A percentile compares a stretch with the other conserved stretches of the same genome.
These are phyloP conservation scores for Mythimna impura DNA, from an alignment of 2,888 invertebrate species.

Conservation along the genomic window DNA sequence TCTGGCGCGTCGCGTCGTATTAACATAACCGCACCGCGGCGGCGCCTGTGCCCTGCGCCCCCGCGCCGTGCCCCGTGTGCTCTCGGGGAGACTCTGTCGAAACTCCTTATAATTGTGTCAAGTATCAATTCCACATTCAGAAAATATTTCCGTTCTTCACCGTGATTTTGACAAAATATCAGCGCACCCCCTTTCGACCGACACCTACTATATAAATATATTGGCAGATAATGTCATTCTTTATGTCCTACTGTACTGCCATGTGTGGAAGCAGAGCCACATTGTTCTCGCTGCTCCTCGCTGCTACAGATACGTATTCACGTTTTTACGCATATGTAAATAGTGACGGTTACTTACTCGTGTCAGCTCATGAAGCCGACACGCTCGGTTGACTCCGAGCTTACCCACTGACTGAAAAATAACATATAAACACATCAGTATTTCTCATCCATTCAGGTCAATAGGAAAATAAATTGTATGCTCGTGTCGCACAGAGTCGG, in stretches of 20 bases:
- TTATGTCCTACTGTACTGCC: background rate
- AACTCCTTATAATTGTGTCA: background rate
- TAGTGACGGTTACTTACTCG: constrained; percentile 1
- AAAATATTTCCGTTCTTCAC: constrained; percentile 7
- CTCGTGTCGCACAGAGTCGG: background rate
- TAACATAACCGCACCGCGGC: constrained; percentile 27
- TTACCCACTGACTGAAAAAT: constrained; percentile 13
- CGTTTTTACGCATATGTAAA: constrained; percentile 4
- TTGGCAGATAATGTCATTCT: background rate
- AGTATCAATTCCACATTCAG: constrained; percentile 1
- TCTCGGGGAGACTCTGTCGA: background rate
- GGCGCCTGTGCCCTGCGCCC: background rate
- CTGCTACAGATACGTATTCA: background rate
- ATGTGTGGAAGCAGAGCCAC: background rate
- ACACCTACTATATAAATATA: background rate
- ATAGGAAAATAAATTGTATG: constrained; percentile 18
- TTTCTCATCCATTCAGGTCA: constrained; percentile 21
- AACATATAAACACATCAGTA: constrained; percentile 10
- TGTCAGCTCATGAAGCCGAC: constrained; percentile 8
- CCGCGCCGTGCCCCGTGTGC: no score
- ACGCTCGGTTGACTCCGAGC: constrained; percentile 15
- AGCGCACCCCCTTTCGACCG: background rate
- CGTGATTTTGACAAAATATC: constrained; percentile 5
- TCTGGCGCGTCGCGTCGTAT: constrained; percentile 34
- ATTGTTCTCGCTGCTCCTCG: no score